Base-by-base conservation (phyloP, 53 echinoderm and acorn worm genomes). In the Echinarachnius parma region DNA sequence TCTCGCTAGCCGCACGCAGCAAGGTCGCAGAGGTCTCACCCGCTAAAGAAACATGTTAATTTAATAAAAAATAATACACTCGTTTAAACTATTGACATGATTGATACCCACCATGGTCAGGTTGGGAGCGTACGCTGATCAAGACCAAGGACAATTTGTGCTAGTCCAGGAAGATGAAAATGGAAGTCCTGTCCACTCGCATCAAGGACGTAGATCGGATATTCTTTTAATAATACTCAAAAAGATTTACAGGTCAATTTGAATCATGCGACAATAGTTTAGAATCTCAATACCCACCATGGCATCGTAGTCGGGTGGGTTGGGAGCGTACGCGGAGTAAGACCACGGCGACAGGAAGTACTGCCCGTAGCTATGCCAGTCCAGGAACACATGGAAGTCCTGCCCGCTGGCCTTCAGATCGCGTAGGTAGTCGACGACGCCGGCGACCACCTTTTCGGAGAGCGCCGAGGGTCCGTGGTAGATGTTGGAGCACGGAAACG, bases 291-390 rank as follows among this genome's bases (percentile, higher is more conserved):
- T 48, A 24, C 50, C 61, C 16, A 71, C 86, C 75, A 80, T 82
- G 31, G 60, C 90, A 10, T 77, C 31, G 37, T 46, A 75, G 56
- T 90, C 90, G 0, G 35, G 46, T 11, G 90, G 90, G 9, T 66
- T 34, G 0, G 65, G 59, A 13, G 75, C 90, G 4, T 39, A 25
- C 15, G 59, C 55, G 3, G 86, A 82, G 71, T 75, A 90, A 3
- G 86, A 86, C 92, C 92, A 92, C 0, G 92, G 92, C 3, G 87
- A 81, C 25, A 92, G 60, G 81, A 82, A 83, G 8, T 84, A 65
- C 33, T 92, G 92, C 9, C 84, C 81, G 65, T 87, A 92, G 46
- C 87, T 87, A 67, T 92, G 92, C 80, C 83, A 87, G 34, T 92
- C 92, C 16, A 92, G 53, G 55, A 92, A 87, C 53, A 87, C 59